Conservation (phyloP, 2,888 invertebrate genomes). For the Lingula anatina region DNA sequence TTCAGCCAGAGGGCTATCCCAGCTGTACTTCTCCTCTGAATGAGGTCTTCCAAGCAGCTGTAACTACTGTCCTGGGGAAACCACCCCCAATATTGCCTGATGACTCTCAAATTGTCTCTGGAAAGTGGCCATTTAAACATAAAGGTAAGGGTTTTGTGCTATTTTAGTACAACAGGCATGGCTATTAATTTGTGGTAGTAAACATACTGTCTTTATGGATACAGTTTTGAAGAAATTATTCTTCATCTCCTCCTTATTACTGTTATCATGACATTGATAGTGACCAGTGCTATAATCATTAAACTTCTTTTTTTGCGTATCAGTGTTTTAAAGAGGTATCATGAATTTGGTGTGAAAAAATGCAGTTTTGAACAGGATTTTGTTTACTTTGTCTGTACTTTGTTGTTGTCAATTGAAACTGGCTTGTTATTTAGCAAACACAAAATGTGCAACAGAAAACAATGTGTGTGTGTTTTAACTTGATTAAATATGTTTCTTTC, state of each 20-base stretch:
- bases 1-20: conserved; percentile 30
- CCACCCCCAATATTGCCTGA: conserved; percentile 21
- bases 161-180: too few relatives aligned
- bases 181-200: too few relatives aligned
- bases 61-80: conserved; percentile 22
- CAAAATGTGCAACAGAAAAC: background rate
- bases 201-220: too few relatives aligned
- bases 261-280: background rate
- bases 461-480: background rate
- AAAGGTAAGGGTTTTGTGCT: conserved; percentile 13
- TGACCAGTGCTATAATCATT: background rate
- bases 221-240: too few relatives aligned
- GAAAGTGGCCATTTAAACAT: conserved; percentile 18
- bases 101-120: conserved; percentile 19
- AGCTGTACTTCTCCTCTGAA: conserved; percentile 33
- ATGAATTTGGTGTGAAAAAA: too few relatives aligned
- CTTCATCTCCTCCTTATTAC: too few relatives aligned
- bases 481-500: too few relatives aligned
- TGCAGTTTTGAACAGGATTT: too few relatives aligned
- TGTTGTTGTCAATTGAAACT: background rate
- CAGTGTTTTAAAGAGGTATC: too few relatives aligned
- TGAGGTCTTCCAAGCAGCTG: conserved; percentile 42
- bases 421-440: background rate
- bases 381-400: too few relatives aligned
- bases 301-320: background rate